Evolutionary conservation across 2,888 invertebrate species (phyloP).

Genomic region (Tenthredo notha): DNA sequence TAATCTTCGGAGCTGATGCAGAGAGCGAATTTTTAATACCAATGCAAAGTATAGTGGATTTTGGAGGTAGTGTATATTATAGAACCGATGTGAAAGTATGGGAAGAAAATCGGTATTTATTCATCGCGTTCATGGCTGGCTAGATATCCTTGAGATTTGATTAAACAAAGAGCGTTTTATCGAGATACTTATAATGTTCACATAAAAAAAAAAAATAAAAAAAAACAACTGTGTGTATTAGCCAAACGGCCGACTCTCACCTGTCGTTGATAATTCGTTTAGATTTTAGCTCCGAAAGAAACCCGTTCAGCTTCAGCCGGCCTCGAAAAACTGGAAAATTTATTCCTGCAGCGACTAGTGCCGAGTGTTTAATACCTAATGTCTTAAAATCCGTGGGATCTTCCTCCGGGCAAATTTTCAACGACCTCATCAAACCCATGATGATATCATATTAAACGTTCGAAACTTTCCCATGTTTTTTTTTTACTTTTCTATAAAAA

Average conservation of each 20-base stretch:
- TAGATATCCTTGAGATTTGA: conserved; percentile 35
- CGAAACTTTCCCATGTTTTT: too few relatives aligned
- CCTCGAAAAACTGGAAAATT: conserved; percentile 37
- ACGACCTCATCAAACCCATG: too few relatives aligned
- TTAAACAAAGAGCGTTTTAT: conserved; percentile 26
- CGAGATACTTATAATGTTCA: not conserved
- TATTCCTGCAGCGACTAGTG: not conserved
- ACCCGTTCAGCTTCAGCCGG: not conserved
- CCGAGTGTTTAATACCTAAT: not conserved
- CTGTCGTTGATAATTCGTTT: conserved; percentile 13
- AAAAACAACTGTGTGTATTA: not conserved
- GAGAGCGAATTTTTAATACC: too few relatives aligned
- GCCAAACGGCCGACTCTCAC: conserved; percentile 38
- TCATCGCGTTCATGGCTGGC: not conserved
- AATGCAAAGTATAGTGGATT: not conserved
- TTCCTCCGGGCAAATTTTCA: too few relatives aligned
- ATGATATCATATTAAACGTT: too few relatives aligned
- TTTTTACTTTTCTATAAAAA: too few relatives aligned
- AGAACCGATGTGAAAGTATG: conserved; percentile 16
- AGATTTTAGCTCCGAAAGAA: conserved; percentile 9
- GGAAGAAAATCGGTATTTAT: conserved; percentile 21
- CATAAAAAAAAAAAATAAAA: too few relatives aligned
- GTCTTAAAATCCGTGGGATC: not conserved
- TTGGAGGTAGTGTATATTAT: not conserved
- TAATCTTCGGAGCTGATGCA: too few relatives aligned